A percentile compares a stretch with the other conserved stretches of the same genome.
Conservation (phyloP, 2,113 vertebrate species). For the Isichthys henryi region DNA sequence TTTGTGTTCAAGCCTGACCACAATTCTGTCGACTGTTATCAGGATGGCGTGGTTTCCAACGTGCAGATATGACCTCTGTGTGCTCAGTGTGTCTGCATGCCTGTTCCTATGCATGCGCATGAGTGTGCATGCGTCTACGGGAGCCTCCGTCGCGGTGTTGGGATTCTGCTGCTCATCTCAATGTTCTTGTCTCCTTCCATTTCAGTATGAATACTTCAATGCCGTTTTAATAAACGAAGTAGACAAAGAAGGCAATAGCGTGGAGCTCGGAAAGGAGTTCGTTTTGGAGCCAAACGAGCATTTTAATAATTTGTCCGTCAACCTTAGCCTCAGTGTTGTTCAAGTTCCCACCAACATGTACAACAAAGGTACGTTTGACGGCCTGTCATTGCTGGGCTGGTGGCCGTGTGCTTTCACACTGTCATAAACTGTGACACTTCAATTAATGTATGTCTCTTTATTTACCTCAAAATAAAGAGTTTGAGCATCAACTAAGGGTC, state of each 20-base stretch:
- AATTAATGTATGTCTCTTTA: slow-evolving; percentile 9
- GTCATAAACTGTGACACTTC: slow-evolving; percentile 11
- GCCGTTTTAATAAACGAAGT: slow-evolving; percentile 93
- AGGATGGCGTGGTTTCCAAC: not conserved
- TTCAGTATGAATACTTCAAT: slow-evolving; percentile 97
- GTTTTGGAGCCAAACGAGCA: slow-evolving; percentile 93
- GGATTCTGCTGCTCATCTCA: not conserved
- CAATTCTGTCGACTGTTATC: not conserved
- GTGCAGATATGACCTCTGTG: not conserved
- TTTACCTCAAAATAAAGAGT: not conserved
- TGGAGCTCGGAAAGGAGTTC: slow-evolving; percentile 92
- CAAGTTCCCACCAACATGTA: slow-evolving; percentile 99
- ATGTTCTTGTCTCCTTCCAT: slow-evolving; percentile 22
- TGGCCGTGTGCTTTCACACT: not conserved
- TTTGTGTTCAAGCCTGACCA: not conserved
- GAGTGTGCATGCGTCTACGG: not conserved
- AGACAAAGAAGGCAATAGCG: slow-evolving; percentile 82
- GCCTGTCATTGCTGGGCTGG: too few relatives aligned
- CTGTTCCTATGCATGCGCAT: not conserved
- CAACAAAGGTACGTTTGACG: slow-evolving; percentile 72
- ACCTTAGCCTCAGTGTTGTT: slow-evolving; percentile 91
- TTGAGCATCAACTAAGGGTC: slow-evolving; percentile 36
- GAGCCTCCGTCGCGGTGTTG: not conserved
- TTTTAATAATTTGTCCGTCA: slow-evolving; percentile 96
- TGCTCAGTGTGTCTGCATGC: not conserved